Base-by-base conservation (phyloP, 2,113 vertebrate species). In the Corythaeola cristata region DNA sequence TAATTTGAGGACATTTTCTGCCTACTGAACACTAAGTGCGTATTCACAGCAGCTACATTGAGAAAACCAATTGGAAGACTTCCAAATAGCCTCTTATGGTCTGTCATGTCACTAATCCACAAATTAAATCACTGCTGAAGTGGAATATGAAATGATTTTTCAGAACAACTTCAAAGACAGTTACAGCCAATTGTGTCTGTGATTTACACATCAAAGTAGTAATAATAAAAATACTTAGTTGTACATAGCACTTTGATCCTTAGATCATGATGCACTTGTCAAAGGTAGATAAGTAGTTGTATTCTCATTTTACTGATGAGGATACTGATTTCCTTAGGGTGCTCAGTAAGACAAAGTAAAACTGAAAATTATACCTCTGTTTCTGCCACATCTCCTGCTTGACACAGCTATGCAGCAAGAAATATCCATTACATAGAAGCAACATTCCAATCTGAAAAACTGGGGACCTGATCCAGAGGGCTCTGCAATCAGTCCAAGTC, bases 131-230 rank as follows among this genome's bases (percentile, higher is more conserved):
- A 92, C 68, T 78, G 50, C 37, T 92, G 83, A 95, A 96, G 76
- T 89, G 60, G 66, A 95, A 92, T 89, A 67, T 74, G 79, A 22
- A 77, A 59, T 52, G 55, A 86, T 84, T 91, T 93, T 96, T 96
- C 84, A 96, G 79, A 93, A 81, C 63, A 97, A 69, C 94, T 97
- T 97, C 93, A 96, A 95, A 96, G 89, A 87, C 80, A 49, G 73
- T 89, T 86, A 81, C 68, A 96, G 52, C 26, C 80, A 92, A 64
- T 94, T 94, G 80, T 96, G 80, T 62, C 82, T 59, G 64, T 90
- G 94, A 92, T 92, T 96, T 92, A 67, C 86, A 96, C 60, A 94
- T 94, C 84, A 96, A 97, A 97, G 86, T 75, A 72, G 12, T 64
- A 87, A 67, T 87, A 91, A 78, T 81, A 95, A 94, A 96, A 96